These are phyloP conservation scores for Drosophila lini DNA, from an alignment of 1,140 invertebrate genomes.

Conservation along the genomic window DNA sequence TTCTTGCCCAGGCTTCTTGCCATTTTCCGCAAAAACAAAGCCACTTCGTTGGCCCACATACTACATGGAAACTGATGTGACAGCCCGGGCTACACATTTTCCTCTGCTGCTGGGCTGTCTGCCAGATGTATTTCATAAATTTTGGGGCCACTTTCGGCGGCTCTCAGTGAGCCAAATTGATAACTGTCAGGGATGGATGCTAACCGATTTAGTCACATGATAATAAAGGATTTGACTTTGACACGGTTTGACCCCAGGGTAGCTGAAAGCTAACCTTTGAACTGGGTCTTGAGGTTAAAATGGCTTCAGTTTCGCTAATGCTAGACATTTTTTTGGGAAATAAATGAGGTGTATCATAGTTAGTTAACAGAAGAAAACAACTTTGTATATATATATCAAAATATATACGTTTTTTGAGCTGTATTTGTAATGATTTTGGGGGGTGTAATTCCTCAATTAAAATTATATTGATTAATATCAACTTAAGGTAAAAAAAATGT, in stretches of 20 bases:
- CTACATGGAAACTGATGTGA: conserved; percentile 46
- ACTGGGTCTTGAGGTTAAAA: not conserved
- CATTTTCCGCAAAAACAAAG: conserved; percentile 67
- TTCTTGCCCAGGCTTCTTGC: conserved; percentile 28
- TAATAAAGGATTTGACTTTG: conserved; percentile 46
- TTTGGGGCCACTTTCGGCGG: conserved; percentile 34
- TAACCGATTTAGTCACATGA: conserved; percentile 32
- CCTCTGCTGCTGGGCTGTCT: conserved; percentile 28
- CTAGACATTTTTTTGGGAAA: not conserved
- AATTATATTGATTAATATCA: no score
- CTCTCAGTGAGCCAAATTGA: conserved; percentile 38
- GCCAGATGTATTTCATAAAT: conserved; percentile 60
- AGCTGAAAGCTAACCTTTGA: conserved; percentile 2
- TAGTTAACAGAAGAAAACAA: not conserved
- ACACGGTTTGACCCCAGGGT: conserved; percentile 26
- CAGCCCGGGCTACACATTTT: conserved; percentile 39
- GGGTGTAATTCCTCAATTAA: not conserved
- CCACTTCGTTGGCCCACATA: conserved; percentile 31
- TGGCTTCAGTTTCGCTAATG: not conserved
- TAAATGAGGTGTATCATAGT: not conserved
- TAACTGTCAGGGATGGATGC: conserved; percentile 34
- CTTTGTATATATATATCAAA: not conserved
- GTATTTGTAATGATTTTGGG: no score
- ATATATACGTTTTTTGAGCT: no score
- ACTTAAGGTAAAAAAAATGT: not conserved